Evolutionary conservation across 2,888 invertebrate species (phyloP), one percentile per base, ranked within the genome.

Genomic region (Pyrrhia umbra): DNA sequence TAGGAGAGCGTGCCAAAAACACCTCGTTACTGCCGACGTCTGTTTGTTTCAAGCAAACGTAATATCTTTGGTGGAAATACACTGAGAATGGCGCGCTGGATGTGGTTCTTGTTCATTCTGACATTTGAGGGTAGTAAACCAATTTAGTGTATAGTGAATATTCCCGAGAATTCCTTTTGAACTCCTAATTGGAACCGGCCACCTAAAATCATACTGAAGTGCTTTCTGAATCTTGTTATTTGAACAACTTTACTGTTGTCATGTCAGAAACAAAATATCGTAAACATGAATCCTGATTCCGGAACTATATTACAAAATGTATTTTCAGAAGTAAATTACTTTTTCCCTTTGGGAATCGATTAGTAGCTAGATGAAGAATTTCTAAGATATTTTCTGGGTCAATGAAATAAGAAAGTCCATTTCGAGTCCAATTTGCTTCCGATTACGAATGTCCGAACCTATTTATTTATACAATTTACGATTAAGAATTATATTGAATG

Each of bases 1-100:
- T 20, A 10, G 40, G 37, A 20, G 63, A 60, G 16, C 61, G 47
- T 72, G 77, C 80, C 80, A 77, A 80, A 67, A 62, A 55, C 63
- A 59, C 49, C 40, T 62, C 66, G 62, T 62, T 60, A 42, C 23
- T 55, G 21, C 8, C 5, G 18, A 13, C 15, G 15, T 25, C 13
- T 56, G 42, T 64, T 55, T 67, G 63, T 62, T 52, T 25, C 20
- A 8, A 39, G 37, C 52, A 59, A 66, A 75, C 37, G 39, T 47
- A 55, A 79, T 64, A 59, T 56, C 59, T 64, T 51, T 37, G 30
- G 58, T 76, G 58, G 77, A 63, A 77, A 72, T 63, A 68, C 50
- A 65, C 66, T 15, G 46, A 8, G 20, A 45, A 43, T 23, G 9
- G 27, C 25, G 45, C 9, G 23, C 21, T 51, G 10, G n/a, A 46